Conservation (phyloP, 2,888 invertebrate species). For the Chloromyia formosa region DNA sequence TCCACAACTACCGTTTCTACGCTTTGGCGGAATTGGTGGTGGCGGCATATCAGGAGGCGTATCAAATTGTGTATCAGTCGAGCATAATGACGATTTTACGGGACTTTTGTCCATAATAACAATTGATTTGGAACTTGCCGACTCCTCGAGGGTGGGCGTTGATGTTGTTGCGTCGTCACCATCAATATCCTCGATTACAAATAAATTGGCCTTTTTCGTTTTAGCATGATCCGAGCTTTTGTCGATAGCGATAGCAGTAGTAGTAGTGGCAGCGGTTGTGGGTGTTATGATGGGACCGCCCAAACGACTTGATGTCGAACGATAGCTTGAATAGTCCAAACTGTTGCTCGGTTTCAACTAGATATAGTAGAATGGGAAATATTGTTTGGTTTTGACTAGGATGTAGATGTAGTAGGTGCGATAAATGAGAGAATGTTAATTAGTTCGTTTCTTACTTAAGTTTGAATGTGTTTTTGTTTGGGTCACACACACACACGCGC, state of each 20-base stretch:
- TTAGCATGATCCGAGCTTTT: not conserved
- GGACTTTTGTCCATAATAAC: too few relatives aligned
- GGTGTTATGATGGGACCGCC: constrained; percentile 35
- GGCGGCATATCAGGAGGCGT: constrained; percentile 62
- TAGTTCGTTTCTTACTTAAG: too few relatives aligned
- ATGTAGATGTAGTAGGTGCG: too few relatives aligned
- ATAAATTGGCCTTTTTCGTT: constrained; percentile 39
- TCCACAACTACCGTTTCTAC: constrained; percentile 46
- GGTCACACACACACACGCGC: too few relatives aligned
- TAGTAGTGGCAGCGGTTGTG: not conserved
- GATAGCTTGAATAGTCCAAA: constrained; percentile 52
- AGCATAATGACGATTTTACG: not conserved
- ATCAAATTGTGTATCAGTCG: constrained; percentile 59
- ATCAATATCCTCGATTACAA: constrained; percentile 44
- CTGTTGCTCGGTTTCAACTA: constrained; percentile 62
- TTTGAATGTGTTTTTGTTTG: too few relatives aligned
- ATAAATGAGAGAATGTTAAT: too few relatives aligned
- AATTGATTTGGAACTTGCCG: too few relatives aligned
- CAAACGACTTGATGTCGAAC: constrained; percentile 12
- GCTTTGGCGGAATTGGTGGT: constrained; percentile 61
- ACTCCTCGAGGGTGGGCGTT: not conserved
- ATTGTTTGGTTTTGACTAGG: too few relatives aligned
- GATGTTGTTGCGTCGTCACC: not conserved
- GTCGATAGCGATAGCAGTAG: not conserved
- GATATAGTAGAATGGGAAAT: constrained; percentile 11